phyloP scores from a whole-genome alignment of 1,140 invertebrate genomes.

The Carposina sasakii region DNA sequence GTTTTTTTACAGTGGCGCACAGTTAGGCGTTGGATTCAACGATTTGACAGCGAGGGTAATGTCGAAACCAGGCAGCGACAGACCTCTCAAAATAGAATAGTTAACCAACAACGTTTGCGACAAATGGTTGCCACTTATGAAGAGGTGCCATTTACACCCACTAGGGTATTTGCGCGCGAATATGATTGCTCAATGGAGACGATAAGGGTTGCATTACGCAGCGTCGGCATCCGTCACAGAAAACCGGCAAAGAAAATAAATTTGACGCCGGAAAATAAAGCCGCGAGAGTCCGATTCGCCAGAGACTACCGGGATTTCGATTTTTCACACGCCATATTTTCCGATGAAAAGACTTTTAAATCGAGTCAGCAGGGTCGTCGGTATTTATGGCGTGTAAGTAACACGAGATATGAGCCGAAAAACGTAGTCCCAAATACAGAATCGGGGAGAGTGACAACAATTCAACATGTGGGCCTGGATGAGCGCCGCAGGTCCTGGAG shows the following conservation, averaged over 20 bases:
- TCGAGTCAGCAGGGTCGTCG: no score
- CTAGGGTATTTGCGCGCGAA: background rate
- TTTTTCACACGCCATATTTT: slow-evolving; percentile 8
- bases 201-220: background rate
- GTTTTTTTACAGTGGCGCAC: no score
- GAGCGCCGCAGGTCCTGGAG: slow-evolving; percentile 11
- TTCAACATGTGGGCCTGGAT: slow-evolving; percentile 13
- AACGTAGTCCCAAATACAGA: no score
- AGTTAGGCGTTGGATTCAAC: no score
- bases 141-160: background rate
- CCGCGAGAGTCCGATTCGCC: background rate
- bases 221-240: background rate
- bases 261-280: background rate
- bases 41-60: no score
- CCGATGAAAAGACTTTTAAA: slow-evolving; percentile 3
- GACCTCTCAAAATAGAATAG: no score
- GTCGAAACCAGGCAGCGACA: no score
- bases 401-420: no score
- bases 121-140: no score
- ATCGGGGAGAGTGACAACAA: no score
- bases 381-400: no score
- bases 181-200: background rate
- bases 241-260: background rate
- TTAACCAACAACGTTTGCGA: no score
- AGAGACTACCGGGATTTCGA: slow-evolving; percentile 4